phyloP scores from a whole-genome alignment of 2,113 vertebrate species.

The Mellivora capensis region DNA sequence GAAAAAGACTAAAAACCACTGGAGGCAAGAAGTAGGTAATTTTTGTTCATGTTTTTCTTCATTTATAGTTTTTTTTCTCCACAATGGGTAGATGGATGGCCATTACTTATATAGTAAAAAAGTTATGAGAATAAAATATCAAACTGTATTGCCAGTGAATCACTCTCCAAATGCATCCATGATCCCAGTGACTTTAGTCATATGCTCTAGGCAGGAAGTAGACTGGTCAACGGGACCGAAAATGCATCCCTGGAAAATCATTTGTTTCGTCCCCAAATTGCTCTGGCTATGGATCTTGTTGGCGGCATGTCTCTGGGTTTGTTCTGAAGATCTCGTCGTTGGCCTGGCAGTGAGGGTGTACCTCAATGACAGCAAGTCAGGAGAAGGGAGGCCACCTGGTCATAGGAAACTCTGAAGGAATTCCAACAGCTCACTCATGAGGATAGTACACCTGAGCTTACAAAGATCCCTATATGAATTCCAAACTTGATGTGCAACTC shows the following conservation, averaged over 20 bases:
- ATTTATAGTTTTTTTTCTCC: background rate
- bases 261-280: background rate
- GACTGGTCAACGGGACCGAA: background rate
- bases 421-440: background rate
- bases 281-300: background rate
- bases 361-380: background rate
- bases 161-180: background rate
- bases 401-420: background rate
- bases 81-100: background rate
- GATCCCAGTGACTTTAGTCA: background rate
- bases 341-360: background rate
- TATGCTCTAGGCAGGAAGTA: background rate
- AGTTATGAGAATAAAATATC: conserved; percentile 40
- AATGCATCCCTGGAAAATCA: background rate
- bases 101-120: conserved; percentile 16
- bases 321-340: background rate
- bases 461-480: background rate
- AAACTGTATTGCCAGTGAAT: background rate
- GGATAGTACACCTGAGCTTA: background rate
- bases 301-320: background rate
- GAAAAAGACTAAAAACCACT: background rate
- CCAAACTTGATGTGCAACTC: background rate
- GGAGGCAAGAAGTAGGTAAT: background rate
- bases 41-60: background rate
- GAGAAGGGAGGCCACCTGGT: no score